Evolutionary conservation across 2,797 vertebrate species (phyloP), one percentile per base, ranked within the genome.

Genomic region (Phaenicophaeus curvirostris): DNA sequence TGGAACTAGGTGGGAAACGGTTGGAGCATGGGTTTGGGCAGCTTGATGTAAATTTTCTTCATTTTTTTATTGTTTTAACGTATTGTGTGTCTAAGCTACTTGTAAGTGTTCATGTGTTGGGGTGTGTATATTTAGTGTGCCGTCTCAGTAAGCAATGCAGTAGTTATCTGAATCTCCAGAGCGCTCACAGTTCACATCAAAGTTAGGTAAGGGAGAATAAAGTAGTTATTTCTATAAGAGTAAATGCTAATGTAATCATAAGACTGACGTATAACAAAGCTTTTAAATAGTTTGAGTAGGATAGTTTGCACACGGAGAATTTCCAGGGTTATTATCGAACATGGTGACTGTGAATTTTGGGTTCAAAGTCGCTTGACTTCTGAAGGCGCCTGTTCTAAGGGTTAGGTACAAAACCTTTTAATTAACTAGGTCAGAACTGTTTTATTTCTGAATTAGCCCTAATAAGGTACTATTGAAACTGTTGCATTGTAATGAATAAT

Each of bases 21-120:
- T 61, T 73, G 61, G 55, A 65, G 24, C 57, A 9, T 73, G 31
- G 44, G 13, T 86, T 93, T 85, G 66, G 80, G 81, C 65, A 93
- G 41, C n/a, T 73, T 63, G 63, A 41, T 89, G 75, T 77, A 77
- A 81, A 41, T 62, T 78, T 74, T 89, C 28, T 9, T 50, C 2
- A 54, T 67, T 96, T 94, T 82, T 94, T 82, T 66, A 67, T 42
- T 85, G 9, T 89, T 94, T 95, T 91, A 85, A 54, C 83, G 23
- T 50, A 12, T 37, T 37, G 8, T 31, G 21, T 91, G 65, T 67
- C 35, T 93, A 58, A 90, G 46, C 27, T 59, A 50, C 13, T 74
- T 82, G 27, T 79, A 53, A 62, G 11, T 66, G 72, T 67, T 85
- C 24, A 9, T 53, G 6, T 31, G 2, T 65, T 84, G 54, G 28